These are phyloP conservation scores for Homarus gammarus DNA, from an alignment of 2,888 invertebrate genomes.

Conservation along the genomic window DNA sequence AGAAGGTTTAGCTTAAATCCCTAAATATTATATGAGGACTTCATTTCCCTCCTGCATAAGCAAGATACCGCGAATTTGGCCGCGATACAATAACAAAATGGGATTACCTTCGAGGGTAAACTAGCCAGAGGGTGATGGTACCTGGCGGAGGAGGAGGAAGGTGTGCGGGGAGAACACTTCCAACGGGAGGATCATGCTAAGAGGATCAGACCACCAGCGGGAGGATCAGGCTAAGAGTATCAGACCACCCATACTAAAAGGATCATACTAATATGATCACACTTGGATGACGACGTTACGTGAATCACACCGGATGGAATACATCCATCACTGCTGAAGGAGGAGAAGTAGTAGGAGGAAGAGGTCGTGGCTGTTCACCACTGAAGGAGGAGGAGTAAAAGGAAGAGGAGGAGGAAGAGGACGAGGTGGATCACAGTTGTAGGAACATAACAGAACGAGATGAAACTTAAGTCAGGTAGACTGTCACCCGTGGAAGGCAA, in stretches of 20 bases:
- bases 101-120: not conserved
- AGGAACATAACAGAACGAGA: too few species aligned
- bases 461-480: too few species aligned
- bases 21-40: not conserved
- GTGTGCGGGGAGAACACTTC: not conserved
- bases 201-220: not conserved
- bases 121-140: not conserved
- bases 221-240: not conserved
- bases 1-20: not conserved
- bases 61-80: not conserved
- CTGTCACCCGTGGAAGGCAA: too few species aligned
- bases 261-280: too few species aligned
- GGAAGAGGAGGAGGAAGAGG: too few species aligned
- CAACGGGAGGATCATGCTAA: not conserved
- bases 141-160: not conserved
- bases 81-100: not conserved
- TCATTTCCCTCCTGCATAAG: not conserved
- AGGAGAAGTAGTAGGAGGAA: too few species aligned
- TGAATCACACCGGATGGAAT: too few species aligned
- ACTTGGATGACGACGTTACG: too few species aligned
- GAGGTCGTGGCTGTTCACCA: too few species aligned
- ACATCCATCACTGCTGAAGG: too few species aligned
- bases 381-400: too few species aligned
- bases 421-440: too few species aligned
- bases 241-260: not conserved